These are phyloP conservation scores for Chrysopa pallens DNA, from an alignment of 1,140 invertebrate genomes.

Conservation along the genomic window DNA sequence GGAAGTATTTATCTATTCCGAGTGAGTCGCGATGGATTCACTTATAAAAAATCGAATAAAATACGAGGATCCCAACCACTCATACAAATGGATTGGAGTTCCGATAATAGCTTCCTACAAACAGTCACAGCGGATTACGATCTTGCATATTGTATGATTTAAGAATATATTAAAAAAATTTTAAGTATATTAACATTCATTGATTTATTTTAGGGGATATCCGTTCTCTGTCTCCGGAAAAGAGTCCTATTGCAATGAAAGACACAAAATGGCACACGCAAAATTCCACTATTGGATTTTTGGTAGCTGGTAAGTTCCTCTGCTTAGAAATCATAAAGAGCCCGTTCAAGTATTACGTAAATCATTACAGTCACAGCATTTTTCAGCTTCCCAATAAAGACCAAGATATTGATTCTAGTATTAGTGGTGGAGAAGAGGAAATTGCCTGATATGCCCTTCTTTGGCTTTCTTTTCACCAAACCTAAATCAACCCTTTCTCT, in stretches of 20 bases:
- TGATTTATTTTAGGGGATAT: conserved; percentile 51
- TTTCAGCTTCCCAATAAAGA: too few species aligned
- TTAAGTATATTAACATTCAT: not conserved
- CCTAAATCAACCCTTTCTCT: too few species aligned
- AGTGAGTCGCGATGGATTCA: conserved; percentile 68
- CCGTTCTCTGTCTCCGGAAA: conserved; percentile 62
- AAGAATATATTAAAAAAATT: not conserved
- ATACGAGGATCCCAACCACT: conserved; percentile 66
- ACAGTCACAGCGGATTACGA: conserved; percentile 88
- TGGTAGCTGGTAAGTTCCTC: conserved; percentile 50
- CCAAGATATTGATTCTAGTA: too few species aligned
- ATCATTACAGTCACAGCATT: too few species aligned
- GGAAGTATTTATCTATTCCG: conserved; percentile 70
- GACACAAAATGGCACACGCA: conserved; percentile 77
- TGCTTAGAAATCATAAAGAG: not conserved
- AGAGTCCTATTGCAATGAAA: conserved; percentile 71
- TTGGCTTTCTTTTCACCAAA: too few species aligned
- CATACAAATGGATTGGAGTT: conserved; percentile 79
- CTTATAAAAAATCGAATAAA: conserved; percentile 74
- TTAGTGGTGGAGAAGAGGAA: too few species aligned
- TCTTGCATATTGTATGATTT: conserved; percentile 63
- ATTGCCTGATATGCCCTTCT: too few species aligned
- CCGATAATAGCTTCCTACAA: conserved; percentile 69
- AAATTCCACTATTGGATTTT: conserved; percentile 66
- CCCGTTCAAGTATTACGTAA: too few species aligned